These are phyloP conservation scores for Mercenaria mercenaria DNA, from an alignment of 1,140 invertebrate genomes.

Conservation along the genomic window DNA sequence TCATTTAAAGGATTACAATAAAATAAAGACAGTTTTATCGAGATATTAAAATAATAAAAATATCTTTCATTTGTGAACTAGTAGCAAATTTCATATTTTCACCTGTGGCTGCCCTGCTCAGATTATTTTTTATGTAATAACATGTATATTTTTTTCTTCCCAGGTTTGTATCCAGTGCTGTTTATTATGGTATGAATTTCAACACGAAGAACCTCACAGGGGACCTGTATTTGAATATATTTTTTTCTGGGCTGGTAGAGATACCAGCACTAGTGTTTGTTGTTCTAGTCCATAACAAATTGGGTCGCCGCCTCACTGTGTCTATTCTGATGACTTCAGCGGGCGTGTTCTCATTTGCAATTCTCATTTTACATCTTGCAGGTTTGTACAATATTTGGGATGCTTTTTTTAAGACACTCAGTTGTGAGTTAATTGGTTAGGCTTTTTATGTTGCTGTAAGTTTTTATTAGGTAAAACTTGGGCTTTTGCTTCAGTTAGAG, in stretches of 20 bases:
- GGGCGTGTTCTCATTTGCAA: constrained; percentile 79
- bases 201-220: constrained; percentile 82
- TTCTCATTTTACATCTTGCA: constrained; percentile 76
- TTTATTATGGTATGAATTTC: constrained; percentile 84
- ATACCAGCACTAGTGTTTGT: constrained; percentile 83
- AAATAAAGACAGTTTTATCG: too few relatives aligned
- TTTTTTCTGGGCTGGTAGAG: constrained; percentile 83
- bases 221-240: constrained; percentile 84
- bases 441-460: too few relatives aligned
- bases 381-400: constrained; percentile 65
- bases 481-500: too few relatives aligned
- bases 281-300: constrained; percentile 80
- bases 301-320: constrained; percentile 80
- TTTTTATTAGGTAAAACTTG: too few relatives aligned
- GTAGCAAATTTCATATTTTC: too few relatives aligned
- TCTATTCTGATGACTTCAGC: constrained; percentile 76
- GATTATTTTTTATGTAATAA: too few relatives aligned
- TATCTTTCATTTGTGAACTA: too few relatives aligned
- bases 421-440: background rate
- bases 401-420: background rate
- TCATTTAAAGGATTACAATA: too few relatives aligned
- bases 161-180: constrained; percentile 84
- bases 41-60: too few relatives aligned
- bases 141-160: too few relatives aligned
- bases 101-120: too few relatives aligned